Evolutionary conservation across 1,140 invertebrate genomes (phyloP).

Genomic region (Branchinecta lindahli): DNA sequence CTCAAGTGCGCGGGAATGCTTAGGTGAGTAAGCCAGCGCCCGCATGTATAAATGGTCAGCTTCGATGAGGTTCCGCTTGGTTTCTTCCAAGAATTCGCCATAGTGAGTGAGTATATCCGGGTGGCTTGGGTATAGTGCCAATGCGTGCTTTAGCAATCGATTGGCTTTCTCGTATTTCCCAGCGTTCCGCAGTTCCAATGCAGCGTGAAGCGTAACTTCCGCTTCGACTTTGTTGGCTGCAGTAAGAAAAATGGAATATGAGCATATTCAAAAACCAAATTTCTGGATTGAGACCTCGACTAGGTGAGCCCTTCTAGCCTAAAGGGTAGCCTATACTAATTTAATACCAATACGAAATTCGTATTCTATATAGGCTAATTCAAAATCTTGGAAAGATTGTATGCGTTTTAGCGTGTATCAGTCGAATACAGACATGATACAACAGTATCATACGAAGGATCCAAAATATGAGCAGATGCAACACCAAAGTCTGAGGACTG

Average conservation of each 20-base stretch:
- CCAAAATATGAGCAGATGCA: too few relatives aligned
- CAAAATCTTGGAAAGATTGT: too few relatives aligned
- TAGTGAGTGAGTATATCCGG: conserved; percentile 81
- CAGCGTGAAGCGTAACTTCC: conserved; percentile 59
- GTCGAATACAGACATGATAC: too few relatives aligned
- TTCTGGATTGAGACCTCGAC: too few relatives aligned
- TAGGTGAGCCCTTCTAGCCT: too few relatives aligned
- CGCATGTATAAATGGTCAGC: conserved; percentile 74
- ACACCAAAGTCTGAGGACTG: too few relatives aligned
- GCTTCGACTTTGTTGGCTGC: conserved; percentile 44
- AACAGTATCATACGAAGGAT: too few relatives aligned
- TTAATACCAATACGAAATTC: too few relatives aligned
- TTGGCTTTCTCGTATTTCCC: conserved; percentile 72
- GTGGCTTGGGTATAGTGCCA: conserved; percentile 73
- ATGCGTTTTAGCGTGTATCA: too few relatives aligned
- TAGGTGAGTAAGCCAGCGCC: conserved; percentile 64
- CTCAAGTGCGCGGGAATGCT: conserved; percentile 56
- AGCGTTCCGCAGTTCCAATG: conserved; percentile 58
- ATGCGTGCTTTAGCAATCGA: conserved; percentile 76
- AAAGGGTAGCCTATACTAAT: too few relatives aligned
- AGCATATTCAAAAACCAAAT: too few relatives aligned
- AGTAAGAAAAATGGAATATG: conserved; percentile 12
- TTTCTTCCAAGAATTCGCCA: conserved; percentile 81
- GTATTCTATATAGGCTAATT: too few relatives aligned
- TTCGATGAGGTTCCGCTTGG: conserved; percentile 63